Conservation (phyloP, 2,113 vertebrate species). For the Anser brachyrhynchus region DNA sequence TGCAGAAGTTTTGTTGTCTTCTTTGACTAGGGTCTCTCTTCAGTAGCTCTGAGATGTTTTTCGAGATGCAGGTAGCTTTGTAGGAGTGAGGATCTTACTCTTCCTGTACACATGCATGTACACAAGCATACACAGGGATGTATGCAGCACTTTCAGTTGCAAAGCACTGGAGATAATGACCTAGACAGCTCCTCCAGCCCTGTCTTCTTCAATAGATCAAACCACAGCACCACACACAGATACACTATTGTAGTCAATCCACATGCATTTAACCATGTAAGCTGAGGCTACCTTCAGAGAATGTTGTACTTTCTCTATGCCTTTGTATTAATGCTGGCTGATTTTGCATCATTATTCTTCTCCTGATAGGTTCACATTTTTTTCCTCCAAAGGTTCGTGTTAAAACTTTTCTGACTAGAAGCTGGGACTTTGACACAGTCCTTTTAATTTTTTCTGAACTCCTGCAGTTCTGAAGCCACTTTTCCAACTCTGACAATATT, state of each 20-base stretch:
- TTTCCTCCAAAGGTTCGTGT: not conserved
- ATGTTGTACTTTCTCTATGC: not conserved
- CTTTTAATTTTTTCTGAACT: not conserved
- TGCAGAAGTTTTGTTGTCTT: conserved; percentile 62
- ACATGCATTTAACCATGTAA: not conserved
- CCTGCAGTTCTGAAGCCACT: not conserved
- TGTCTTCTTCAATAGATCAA: not conserved
- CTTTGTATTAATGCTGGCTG: not conserved
- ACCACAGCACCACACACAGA: fast-evolving
- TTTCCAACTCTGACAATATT: not conserved
- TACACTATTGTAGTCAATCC: not conserved
- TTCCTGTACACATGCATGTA: not conserved
- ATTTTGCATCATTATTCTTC: not conserved
- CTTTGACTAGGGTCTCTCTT: conserved; percentile 44
- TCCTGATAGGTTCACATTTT: not conserved
- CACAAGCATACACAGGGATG: not conserved
- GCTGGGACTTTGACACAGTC: not conserved
- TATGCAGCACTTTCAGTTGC: not conserved
- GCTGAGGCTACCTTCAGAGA: not conserved
- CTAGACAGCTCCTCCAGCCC: not conserved
- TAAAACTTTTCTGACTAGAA: not conserved
- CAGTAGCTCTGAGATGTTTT: conserved; percentile 42
- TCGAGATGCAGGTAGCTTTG: conserved; percentile 45
- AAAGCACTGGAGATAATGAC: not conserved
- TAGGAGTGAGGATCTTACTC: conserved; percentile 21